Conservation (phyloP, 2,113 vertebrate species). For the Candoia aspera region DNA sequence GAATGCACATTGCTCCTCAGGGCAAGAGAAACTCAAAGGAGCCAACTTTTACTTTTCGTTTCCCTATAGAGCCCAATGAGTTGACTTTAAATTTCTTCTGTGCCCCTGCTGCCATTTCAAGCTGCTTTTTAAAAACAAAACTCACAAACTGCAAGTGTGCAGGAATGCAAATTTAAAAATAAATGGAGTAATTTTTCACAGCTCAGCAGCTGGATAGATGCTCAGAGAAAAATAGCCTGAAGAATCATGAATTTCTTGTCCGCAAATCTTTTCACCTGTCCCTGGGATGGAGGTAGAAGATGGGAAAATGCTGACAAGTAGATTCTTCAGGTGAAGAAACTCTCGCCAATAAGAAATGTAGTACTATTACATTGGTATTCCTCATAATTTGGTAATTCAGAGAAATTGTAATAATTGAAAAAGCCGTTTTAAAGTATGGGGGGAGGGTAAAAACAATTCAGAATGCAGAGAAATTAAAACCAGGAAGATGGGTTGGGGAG, state of each 20-base stretch:
- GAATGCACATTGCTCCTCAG: too few species aligned
- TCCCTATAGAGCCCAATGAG: neutral
- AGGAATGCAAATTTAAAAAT: neutral
- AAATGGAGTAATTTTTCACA: neutral
- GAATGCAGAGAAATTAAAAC: neutral
- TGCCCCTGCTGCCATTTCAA: neutral
- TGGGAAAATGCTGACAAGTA: neutral
- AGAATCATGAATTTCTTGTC: constrained; percentile 1
- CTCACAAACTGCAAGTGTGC: neutral
- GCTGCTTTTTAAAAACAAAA: neutral
- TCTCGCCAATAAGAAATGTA: neutral
- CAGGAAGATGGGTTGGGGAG: neutral
- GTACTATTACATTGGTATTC: neutral
- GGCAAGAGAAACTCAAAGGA: too few species aligned
- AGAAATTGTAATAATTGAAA: neutral
- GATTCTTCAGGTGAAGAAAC: neutral
- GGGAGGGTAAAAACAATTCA: neutral
- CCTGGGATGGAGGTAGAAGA: neutral
- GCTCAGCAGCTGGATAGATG: neutral
- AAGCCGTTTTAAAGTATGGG: neutral
- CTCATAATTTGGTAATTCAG: neutral
- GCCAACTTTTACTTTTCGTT: too few species aligned
- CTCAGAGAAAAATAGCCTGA: neutral
- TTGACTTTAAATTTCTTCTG: neutral
- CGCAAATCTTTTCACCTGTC: neutral